These are phyloP conservation scores for Pycnonotus jocosus DNA, from an alignment of 2,113 vertebrate species.

Conservation along the genomic window DNA sequence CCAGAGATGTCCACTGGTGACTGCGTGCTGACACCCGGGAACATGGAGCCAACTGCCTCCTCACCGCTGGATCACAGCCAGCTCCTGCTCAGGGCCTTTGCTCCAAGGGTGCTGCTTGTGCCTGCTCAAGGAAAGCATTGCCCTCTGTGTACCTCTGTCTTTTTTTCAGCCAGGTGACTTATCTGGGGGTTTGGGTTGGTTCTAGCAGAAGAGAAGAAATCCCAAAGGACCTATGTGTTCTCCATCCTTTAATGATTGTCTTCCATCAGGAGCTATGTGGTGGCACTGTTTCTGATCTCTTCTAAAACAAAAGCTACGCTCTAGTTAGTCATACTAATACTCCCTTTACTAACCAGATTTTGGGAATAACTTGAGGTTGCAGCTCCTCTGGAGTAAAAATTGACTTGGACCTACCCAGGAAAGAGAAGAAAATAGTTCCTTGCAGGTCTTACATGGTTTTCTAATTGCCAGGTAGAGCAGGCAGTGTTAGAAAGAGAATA, in stretches of 20 bases:
- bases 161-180: background rate
- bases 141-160: background rate
- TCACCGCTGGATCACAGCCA: background rate
- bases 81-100: background rate
- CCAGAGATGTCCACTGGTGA: background rate
- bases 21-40: background rate
- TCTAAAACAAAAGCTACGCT: background rate
- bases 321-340: background rate
- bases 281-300: background rate
- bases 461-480: background rate
- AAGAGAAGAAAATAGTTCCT: background rate
- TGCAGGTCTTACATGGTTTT: background rate
- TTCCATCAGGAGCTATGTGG: background rate
- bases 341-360: background rate
- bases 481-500: background rate
- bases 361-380: background rate
- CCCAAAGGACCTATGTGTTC: fast-evolving
- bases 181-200: background rate
- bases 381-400: background rate
- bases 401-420: background rate
- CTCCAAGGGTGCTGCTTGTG: background rate
- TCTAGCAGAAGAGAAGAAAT: background rate
- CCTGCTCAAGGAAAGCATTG: background rate
- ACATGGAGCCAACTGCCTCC: background rate
- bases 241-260: background rate